Base-by-base conservation (phyloP, 1,140 invertebrate genomes). In the Dysdera silvatica region DNA sequence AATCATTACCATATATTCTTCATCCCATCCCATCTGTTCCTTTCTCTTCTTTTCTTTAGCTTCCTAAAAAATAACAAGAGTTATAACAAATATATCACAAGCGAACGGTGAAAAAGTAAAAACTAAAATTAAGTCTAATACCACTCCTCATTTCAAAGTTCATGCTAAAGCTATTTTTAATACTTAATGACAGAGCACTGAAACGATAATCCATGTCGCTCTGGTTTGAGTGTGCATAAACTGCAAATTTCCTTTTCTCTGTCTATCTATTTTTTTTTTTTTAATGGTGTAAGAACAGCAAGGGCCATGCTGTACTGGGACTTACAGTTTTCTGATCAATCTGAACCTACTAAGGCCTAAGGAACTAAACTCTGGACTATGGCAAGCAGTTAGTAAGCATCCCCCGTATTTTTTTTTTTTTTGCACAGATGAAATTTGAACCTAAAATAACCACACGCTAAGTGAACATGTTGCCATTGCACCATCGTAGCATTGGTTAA, bases 21-120 rank as follows among this genome's bases (percentile, higher is more conserved):
- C 90, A 77, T 95, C 91, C 92, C 91, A 96, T 3, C 93, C 92
- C 90, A 95, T 95, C 66, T 89, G 77, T 75, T 92, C 85, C 66
- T 93, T 89, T 3, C 89, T 76, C 62, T 86, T 87, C 23, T 87
- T 79, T 77, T 96, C 93, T 74, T 98, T 98, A 0, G 84, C 84
- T 75, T 94, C 86, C 74, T 97, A 97, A 75, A 54, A 52, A 31
- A 4, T 1, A 49, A 29, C 12, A 31, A 16, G 16, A 53, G 20
- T 1, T 29, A 10, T n/a, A n/a, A n/a, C n/a, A n/a, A n/a, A n/a
- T n/a, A 14, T 18, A 49, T 49, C 16, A 49, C 10, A 49, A 49
- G 20, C 12, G 10, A 1, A 49, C 12, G 20, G 20, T 12, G 20
- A 49, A 24, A 23, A 14, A 49, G 10, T 29, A 49, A 12, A 14